Evolutionary conservation across 2,797 vertebrate species (phyloP).

Genomic region (Amblyraja radiata): DNA sequence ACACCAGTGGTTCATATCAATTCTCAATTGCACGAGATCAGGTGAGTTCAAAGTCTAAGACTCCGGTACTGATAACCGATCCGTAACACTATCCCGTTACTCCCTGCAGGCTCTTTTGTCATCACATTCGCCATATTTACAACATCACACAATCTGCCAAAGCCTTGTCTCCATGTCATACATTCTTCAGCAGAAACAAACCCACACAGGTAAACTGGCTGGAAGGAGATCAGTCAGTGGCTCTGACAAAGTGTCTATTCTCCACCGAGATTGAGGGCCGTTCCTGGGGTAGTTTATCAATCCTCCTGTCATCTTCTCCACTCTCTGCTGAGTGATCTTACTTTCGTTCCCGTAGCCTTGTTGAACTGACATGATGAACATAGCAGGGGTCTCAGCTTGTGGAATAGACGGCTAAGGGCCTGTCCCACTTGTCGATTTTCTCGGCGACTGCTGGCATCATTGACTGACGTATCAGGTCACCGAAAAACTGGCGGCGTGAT

Average conservation of each 20-base stretch:
- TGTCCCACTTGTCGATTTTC: no score
- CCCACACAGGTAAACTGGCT: not conserved
- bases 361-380: not conserved
- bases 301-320: constrained; percentile 13
- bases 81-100: not conserved
- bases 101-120: not conserved
- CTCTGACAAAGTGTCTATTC: constrained; percentile 13
- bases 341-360: not conserved
- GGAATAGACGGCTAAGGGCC: not conserved
- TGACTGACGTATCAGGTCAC: no score
- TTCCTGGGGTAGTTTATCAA: constrained; percentile 7
- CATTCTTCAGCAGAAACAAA: not conserved
- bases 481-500: no score
- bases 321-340: not conserved
- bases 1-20: not conserved
- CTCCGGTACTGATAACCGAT: not conserved
- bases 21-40: not conserved
- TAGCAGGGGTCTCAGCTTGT: not conserved
- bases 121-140: not conserved
- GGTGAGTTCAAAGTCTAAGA: not conserved
- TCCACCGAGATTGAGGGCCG: not conserved
- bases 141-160: not conserved
- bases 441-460: no score
- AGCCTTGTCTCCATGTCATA: not conserved
- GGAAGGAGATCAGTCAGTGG: constrained; percentile 21